A percentile compares a stretch with the other conserved stretches of the same genome.
phyloP scores from a whole-genome alignment of 1,140 invertebrate species.

The Maniola jurtina region DNA sequence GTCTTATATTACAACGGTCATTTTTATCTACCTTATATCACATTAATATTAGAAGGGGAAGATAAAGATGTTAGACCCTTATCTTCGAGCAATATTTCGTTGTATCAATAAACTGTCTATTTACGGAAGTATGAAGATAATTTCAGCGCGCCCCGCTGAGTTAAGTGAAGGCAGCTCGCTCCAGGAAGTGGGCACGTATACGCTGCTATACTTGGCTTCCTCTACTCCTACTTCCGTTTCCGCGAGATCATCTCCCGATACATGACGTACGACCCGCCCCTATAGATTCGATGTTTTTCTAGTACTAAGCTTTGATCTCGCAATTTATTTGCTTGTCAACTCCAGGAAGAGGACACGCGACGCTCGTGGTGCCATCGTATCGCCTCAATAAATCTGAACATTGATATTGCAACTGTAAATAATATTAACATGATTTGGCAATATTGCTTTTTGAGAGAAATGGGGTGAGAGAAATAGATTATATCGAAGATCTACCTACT shows the following conservation, averaged over 20 bases:
- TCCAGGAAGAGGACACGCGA: constrained; percentile 72
- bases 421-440: constrained; percentile 41
- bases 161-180: constrained; percentile 67
- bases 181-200: constrained; percentile 65
- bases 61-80: no score
- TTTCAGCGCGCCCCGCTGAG: constrained; percentile 56
- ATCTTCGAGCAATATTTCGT: neutral
- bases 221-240: constrained; percentile 66
- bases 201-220: constrained; percentile 65
- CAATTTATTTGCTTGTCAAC: constrained; percentile 76
- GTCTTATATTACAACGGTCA: no score
- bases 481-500: no score
- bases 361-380: constrained; percentile 37
- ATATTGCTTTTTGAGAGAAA: constrained; percentile 20
- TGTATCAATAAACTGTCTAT: constrained; percentile 12
- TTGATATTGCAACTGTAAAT: constrained; percentile 36
- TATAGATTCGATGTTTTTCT: constrained; percentile 56
- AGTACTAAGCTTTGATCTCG: constrained; percentile 59
- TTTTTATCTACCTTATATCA: no score
- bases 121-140: constrained; percentile 28
- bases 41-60: no score
- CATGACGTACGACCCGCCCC: constrained; percentile 53
- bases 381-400: constrained; percentile 38
- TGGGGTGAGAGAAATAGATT: constrained; percentile 16
- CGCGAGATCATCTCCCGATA: constrained; percentile 47